Base-by-base conservation (phyloP, 2,113 vertebrate species). In the Serilophus lunatus region DNA sequence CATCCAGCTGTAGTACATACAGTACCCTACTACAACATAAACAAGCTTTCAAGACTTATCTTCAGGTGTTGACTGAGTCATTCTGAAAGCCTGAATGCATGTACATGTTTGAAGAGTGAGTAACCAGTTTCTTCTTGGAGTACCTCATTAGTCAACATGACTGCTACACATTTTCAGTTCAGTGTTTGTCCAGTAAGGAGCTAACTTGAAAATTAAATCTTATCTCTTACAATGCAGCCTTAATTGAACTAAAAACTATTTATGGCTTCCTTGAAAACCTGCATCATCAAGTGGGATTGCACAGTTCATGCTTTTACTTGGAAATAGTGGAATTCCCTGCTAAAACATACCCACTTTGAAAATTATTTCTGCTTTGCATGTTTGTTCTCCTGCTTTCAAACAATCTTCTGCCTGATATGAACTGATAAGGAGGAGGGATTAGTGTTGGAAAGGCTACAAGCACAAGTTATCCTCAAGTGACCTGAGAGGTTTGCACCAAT, bases 1-100 rank as follows among this genome's bases (percentile, higher is more conserved):
- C 11, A 38, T 49, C 26, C 35, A 88, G 59, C 56, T 54, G 22
- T 10, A 42, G 71, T 36, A 45, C 4, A 12, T 77, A 15, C 51
- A 68, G 47, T 72, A 38, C 63, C 2, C 4, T 57, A 33, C 64
- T 78, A 13, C 38, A 42, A 3, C 6, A 6, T 36, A 90, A 88
- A 86, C 87, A 92, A 33, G 9, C 79, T 91, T 91, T 89, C 51
- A 42, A 36, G 75, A 65, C 60, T 83, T 64, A 53, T 93, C 82
- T 86, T 84, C 75, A 86, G 88, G 87, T 80, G 82, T 42, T 93
- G 91, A 80, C 82, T 87, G 92, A 96, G 75, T 82, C 80, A 42
- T 90, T 92, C 63, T 84, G 72, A 94, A 89, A 85, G 51, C 59
- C 23, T 80, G 36, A 87, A n/a, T 61, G 54, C 71, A 44, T 22